Percentiles rank a stretch among this genome's conserved stretches.
These are phyloP conservation scores for Terrapene triunguis DNA, from an alignment of 2,113 vertebrate genomes.

Conservation along the genomic window DNA sequence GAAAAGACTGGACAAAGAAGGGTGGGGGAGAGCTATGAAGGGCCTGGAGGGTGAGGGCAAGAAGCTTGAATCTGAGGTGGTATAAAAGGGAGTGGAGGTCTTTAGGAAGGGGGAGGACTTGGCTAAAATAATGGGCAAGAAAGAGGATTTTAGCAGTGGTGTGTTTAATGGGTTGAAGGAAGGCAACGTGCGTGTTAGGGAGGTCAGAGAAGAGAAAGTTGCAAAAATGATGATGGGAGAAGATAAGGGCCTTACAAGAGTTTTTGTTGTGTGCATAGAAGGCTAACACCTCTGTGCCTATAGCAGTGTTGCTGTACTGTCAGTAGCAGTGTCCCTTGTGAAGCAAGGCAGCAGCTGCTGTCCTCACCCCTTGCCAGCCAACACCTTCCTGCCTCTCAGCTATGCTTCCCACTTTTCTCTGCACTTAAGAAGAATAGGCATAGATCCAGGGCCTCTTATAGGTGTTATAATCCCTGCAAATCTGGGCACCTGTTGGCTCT, in stretches of 20 bases:
- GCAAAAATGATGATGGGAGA: neutral
- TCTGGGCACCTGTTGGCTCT: neutral
- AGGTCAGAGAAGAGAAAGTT: neutral
- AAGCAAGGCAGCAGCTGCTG: conserved; percentile 1
- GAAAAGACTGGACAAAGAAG: neutral
- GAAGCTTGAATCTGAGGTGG: neutral
- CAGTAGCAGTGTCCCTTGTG: conserved; percentile 36
- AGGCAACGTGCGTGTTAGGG: neutral
- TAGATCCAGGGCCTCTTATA: conserved; percentile 19
- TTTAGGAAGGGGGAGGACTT: neutral
- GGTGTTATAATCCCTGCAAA: neutral
- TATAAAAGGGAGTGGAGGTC: neutral
- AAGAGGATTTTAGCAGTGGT: neutral
- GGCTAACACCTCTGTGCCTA: neutral
- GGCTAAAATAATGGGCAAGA: neutral
- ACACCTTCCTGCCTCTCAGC: conserved; percentile 48
- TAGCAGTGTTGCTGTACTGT: conserved; percentile 9
- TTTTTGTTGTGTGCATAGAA: neutral
- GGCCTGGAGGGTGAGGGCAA: neutral
- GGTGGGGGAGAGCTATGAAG: neutral
- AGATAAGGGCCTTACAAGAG: neutral
- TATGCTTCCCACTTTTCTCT: neutral
- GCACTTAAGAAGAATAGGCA: neutral
- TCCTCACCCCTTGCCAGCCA: neutral
- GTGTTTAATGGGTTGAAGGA: neutral